Conservation (phyloP, 2,113 vertebrate genomes). For the Dipodomys spectabilis region DNA sequence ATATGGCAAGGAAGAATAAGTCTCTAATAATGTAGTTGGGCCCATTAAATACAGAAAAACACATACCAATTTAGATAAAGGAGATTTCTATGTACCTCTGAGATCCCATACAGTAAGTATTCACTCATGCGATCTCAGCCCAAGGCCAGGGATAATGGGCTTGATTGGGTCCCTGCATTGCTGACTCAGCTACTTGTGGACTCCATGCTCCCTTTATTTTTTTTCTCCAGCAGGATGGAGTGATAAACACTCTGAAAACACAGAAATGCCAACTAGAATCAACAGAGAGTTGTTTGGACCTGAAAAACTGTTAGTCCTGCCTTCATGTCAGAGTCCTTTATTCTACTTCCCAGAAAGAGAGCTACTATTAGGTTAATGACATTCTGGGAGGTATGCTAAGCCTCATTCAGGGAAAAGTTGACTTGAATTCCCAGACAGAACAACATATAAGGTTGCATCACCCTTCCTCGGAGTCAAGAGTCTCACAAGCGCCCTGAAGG, state of each 20-base stretch:
- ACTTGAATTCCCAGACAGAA: neutral
- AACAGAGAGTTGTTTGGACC: neutral
- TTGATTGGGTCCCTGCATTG: neutral
- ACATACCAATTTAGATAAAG: neutral
- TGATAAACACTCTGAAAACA: neutral
- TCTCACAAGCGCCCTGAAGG: neutral
- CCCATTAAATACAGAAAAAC: neutral
- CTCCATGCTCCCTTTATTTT: neutral
- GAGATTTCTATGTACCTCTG: neutral
- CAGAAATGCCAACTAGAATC: neutral
- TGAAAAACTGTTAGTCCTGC: neutral
- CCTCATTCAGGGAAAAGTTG: neutral
- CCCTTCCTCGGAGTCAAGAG: neutral
- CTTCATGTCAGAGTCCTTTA: neutral
- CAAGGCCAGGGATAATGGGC: neutral
- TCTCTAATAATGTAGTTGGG: neutral
- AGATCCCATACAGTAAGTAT: neutral
- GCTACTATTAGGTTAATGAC: neutral
- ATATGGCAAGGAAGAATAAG: neutral
- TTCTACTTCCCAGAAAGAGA: neutral
- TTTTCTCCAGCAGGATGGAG: neutral
- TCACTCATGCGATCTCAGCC: neutral
- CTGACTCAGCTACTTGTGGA: neutral
- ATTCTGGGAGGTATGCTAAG: neutral
- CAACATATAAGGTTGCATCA: neutral